Percentiles rank a stretch among this genome's conserved stretches.
phyloP scores from a whole-genome alignment of 1,140 invertebrate genomes.

The Pogonus chalceus region DNA sequence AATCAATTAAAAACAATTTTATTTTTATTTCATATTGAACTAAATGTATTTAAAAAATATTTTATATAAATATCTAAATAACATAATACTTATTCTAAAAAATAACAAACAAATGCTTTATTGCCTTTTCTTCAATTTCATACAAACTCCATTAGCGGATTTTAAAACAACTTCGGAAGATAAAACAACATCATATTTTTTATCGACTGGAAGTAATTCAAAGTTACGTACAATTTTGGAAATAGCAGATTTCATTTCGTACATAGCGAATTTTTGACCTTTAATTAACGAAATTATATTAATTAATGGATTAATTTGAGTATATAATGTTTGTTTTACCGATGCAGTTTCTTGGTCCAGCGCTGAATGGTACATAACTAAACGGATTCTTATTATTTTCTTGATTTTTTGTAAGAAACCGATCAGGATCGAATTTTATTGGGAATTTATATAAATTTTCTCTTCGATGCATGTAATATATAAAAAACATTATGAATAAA shows the following conservation, averaged over 20 bases:
- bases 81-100: too few species aligned
- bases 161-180: background rate
- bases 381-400: background rate
- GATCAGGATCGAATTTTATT: background rate
- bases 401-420: background rate
- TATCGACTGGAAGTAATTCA: background rate
- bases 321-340: background rate
- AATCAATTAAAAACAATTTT: too few species aligned
- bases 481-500: background rate
- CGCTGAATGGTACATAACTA: background rate
- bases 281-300: background rate
- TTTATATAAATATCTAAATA: too few species aligned
- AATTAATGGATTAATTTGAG: background rate
- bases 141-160: background rate
- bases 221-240: background rate
- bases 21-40: too few species aligned
- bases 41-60: too few species aligned
- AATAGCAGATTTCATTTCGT: background rate
- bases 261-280: background rate
- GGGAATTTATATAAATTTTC: background rate
- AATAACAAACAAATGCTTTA: too few species aligned
- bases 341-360: background rate
- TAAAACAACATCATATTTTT: background rate
- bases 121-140: background rate
- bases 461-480: background rate